These are phyloP conservation scores for Eupleurogrammus muticus DNA, from an alignment of 2,797 vertebrate genomes.

Conservation along the genomic window DNA sequence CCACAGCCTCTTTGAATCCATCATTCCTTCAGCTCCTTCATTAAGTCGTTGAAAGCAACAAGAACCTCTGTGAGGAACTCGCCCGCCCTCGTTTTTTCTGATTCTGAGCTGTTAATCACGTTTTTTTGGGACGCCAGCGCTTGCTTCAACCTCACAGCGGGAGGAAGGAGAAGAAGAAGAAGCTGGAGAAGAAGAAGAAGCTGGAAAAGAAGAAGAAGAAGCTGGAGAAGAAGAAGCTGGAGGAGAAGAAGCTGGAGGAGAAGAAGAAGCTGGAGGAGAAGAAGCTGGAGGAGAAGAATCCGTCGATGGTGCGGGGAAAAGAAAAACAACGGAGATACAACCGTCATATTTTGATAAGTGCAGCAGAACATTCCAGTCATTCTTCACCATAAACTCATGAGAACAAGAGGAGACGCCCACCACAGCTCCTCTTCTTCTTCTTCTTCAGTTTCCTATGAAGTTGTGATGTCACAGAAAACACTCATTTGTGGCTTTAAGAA, in stretches of 20 bases:
- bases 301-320: slow-evolving; percentile 42
- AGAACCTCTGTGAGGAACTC: too few species aligned
- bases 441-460: neutral
- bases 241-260: neutral
- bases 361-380: slow-evolving; percentile 81
- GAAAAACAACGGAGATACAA: slow-evolving; percentile 64
- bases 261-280: neutral
- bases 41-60: too few species aligned
- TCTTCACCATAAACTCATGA: slow-evolving; percentile 61
- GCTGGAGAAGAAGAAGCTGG: neutral
- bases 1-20: too few species aligned
- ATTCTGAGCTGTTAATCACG: slow-evolving; percentile 11
- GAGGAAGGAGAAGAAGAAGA: neutral
- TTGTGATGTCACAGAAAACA: too few species aligned
- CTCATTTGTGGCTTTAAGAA: too few species aligned
- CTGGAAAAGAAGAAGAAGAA: too few species aligned
- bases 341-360: slow-evolving; percentile 78
- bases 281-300: neutral
- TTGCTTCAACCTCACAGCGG: neutral
- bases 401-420: slow-evolving; percentile 37
- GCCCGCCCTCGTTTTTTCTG: slow-evolving; percentile 12
- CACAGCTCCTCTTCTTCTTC: slow-evolving; percentile 10
- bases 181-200: neutral
- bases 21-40: too few species aligned
- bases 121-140: neutral